phyloP scores from a whole-genome alignment of 2,797 vertebrate genomes.

The Paedocypris micromegethes region DNA sequence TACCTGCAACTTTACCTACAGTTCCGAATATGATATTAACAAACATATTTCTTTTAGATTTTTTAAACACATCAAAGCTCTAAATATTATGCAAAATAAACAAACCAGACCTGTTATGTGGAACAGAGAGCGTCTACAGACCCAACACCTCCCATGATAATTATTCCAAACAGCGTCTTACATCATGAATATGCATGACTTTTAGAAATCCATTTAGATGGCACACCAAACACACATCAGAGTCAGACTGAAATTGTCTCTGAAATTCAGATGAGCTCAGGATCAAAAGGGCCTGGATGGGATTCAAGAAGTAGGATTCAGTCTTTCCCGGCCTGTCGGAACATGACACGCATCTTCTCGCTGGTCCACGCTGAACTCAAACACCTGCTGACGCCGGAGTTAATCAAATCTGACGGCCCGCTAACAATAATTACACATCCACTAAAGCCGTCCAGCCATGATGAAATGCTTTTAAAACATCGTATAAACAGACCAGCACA shows the following conservation, averaged over 20 bases:
- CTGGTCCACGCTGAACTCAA: not conserved
- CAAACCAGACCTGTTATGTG: too few species aligned
- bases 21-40: too few species aligned
- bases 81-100: too few species aligned
- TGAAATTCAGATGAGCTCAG: not conserved
- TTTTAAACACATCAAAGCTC: too few species aligned
- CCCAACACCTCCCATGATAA: not conserved
- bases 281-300: conserved; percentile 4
- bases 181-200: conserved; percentile 14
- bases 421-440: conserved; percentile 1
- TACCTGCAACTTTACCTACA: too few species aligned
- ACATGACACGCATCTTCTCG: conserved; percentile 2
- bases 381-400: conserved; percentile 1
- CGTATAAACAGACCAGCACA: too few species aligned
- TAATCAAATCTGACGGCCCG: not conserved
- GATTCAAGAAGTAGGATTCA: not conserved
- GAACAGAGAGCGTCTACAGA: not conserved
- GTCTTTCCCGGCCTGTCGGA: not conserved
- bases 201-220: conserved; percentile 7
- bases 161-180: conserved; percentile 9
- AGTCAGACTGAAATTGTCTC: not conserved
- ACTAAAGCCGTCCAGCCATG: not conserved
- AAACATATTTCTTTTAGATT: too few species aligned
- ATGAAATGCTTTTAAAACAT: not conserved
- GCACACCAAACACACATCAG: not conserved